phyloP scores from a whole-genome alignment of 1,140 invertebrate species.

The Dreissena rostriformis region DNA sequence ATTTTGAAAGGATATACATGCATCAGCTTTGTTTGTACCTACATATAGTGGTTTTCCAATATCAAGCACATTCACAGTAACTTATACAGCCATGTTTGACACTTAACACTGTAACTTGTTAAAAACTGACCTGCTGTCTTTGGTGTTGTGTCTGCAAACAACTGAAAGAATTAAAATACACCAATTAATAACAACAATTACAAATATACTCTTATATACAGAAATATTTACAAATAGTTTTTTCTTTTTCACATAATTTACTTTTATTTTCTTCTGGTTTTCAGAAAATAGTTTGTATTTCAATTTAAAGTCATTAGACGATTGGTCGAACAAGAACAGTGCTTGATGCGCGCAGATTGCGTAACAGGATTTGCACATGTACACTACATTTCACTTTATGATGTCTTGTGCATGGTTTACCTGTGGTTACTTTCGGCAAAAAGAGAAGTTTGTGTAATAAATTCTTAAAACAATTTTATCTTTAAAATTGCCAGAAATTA shows the following conservation, averaged over 20 bases:
- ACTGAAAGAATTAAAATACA: conserved; percentile 78
- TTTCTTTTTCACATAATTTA: neutral
- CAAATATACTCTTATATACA: too few species aligned
- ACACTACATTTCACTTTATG: too few species aligned
- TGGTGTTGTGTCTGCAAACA: conserved; percentile 91
- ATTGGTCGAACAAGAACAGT: neutral
- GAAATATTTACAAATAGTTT: neutral
- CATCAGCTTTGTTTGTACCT: neutral
- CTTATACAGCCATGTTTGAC: too few species aligned
- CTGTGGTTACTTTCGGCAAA: too few species aligned
- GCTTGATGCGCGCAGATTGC: too few species aligned
- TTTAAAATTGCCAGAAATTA: too few species aligned
- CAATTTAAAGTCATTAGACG: neutral
- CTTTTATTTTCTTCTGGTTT: neutral
- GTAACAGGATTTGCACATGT: too few species aligned
- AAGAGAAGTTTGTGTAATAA: too few species aligned
- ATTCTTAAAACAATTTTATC: too few species aligned
- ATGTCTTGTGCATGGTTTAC: too few species aligned
- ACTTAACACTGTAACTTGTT: too few species aligned
- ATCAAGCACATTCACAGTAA: neutral
- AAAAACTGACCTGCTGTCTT: conserved; percentile 87
- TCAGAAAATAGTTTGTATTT: neutral
- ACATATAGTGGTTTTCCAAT: neutral
- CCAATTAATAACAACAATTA: too few species aligned
- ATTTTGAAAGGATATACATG: neutral